These are phyloP conservation scores for Cyanistes caeruleus DNA, from an alignment of 2,113 vertebrate species.

Conservation along the genomic window DNA sequence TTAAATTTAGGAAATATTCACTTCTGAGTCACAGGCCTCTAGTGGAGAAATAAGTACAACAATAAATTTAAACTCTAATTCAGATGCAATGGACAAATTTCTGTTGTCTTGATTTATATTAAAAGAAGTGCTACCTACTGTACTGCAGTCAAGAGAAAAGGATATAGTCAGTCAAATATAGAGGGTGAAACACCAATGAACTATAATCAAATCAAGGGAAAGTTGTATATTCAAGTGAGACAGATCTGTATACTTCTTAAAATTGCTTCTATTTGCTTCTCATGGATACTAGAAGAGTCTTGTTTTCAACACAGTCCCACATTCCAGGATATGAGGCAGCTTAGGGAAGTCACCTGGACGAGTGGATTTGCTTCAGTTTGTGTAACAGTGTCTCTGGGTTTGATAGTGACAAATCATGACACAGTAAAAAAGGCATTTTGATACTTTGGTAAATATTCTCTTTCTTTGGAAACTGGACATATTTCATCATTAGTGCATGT, in stretches of 20 bases:
- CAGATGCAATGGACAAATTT: background rate
- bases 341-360: background rate
- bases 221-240: background rate
- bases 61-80: background rate
- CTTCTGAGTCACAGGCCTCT: background rate
- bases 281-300: background rate
- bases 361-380: background rate
- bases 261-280: background rate
- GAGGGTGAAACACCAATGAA: background rate
- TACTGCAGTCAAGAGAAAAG: background rate
- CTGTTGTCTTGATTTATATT: background rate
- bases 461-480: background rate
- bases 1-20: background rate
- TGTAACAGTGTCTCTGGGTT: background rate
- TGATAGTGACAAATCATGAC: background rate
- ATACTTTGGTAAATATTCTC: background rate
- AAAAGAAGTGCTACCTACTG: background rate
- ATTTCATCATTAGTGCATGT: background rate
- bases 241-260: background rate
- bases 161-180: background rate
- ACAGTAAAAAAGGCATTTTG: background rate
- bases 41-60: background rate
- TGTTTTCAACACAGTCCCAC: background rate
- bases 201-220: background rate
- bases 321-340: background rate